Base-by-base conservation (phyloP, 2,113 vertebrate genomes). In the Jacana jacana region DNA sequence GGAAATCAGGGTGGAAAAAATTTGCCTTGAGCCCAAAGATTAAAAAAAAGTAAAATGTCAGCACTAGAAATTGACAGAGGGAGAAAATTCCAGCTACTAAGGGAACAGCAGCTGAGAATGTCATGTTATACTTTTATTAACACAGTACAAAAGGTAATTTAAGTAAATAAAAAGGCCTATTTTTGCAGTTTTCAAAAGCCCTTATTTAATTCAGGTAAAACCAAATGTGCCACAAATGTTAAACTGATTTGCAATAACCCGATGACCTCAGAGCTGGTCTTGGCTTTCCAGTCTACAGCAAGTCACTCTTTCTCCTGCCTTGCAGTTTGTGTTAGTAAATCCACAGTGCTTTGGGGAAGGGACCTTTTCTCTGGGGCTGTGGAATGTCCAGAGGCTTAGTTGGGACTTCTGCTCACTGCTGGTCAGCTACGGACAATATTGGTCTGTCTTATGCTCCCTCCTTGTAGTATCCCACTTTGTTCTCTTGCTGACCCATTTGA, bases 91-190 rank as follows among this genome's bases (percentile, higher is more conserved):
- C 55, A 81, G 64, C 90, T 94, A 58, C n/a, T 40, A 28, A 70
- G 52, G 49, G 65, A 90, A 37, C 16, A 78, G 79, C 76, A 77
- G 39, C 72, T 75, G 61, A 84, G 91, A 95, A 95, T 96, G 92
- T 86, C 91, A 86, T 79, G 69, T 52, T 91, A 81, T 92, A 86
- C 86, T 91, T 96, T 81, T 79, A 94, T 88, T 94, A 96, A 94
- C 85, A 81, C 44, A 84, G 44, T 55, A 48, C 0, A 1, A 84
- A 91, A 95, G 48, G 72, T 80, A 96, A 91, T 93, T 96, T 93
- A 91, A 96, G 96, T 89, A 93, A 95, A 90, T 90, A 84, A 93
- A 93, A 89, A 78, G 52, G 19, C 24, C 44, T 22, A 39, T 64
- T 94, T 68, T 69, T 93, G 76, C 72, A 54, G 1, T 75, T 97